These are phyloP conservation scores for Anas bernieri DNA, from an alignment of 2,797 vertebrate species.

Conservation along the genomic window DNA sequence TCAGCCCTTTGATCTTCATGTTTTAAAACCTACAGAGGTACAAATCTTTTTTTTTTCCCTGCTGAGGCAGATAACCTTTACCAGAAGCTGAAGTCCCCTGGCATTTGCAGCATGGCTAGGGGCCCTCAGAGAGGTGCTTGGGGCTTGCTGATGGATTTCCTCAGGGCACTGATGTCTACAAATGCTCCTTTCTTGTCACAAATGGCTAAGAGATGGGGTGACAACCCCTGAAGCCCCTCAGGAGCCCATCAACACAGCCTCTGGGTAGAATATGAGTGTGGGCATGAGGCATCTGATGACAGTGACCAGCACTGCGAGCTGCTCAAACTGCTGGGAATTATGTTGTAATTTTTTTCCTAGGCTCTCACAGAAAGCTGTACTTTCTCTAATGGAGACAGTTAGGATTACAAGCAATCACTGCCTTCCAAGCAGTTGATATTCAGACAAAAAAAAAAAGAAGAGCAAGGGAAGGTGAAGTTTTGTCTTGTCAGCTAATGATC, in stretches of 20 bases:
- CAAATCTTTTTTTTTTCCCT: not conserved
- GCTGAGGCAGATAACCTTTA: not conserved
- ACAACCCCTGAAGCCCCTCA: fast-evolving
- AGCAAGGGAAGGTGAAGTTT: slow-evolving; percentile 28
- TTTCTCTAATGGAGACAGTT: not conserved
- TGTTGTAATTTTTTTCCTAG: not conserved
- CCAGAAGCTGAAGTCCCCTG: not conserved
- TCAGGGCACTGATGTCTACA: not conserved
- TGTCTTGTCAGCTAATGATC: slow-evolving; percentile 55
- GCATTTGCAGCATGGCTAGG: not conserved
- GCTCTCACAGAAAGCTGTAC: not conserved
- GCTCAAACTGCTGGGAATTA: not conserved
- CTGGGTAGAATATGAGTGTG: not conserved
- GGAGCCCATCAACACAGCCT: not conserved
- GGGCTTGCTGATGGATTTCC: not conserved
- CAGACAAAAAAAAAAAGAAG: slow-evolving; percentile 19
- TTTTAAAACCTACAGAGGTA: not conserved
- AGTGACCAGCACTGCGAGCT: not conserved
- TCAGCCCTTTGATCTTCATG: not conserved
- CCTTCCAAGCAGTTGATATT: slow-evolving; percentile 16
- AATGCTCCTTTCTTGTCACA: not conserved
- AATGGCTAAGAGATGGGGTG: not conserved
- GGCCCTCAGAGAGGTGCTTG: not conserved
- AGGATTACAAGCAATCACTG: not conserved
- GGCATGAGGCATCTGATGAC: not conserved